phyloP scores from a whole-genome alignment of 2,888 invertebrate species.

The Chrysotoxum bicinctum region DNA sequence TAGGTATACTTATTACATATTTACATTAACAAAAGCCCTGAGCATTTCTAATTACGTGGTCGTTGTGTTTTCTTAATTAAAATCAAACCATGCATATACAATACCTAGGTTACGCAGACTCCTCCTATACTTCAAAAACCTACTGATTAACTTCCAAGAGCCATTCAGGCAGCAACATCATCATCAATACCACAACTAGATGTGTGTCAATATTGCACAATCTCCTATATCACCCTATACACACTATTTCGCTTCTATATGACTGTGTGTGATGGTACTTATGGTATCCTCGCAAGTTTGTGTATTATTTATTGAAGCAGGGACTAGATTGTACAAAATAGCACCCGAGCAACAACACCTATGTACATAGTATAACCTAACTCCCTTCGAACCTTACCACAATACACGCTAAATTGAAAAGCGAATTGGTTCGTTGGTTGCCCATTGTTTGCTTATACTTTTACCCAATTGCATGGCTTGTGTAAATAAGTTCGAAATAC shows the following conservation, averaged over 20 bases:
- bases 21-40: constrained; percentile 11
- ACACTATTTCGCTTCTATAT: background rate
- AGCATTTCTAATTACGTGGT: constrained; percentile 60
- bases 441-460: constrained; percentile 52
- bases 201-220: constrained; percentile 47
- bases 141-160: constrained; percentile 24
- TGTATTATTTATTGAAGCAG: constrained; percentile 15
- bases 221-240: background rate
- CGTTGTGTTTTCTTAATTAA: constrained; percentile 62
- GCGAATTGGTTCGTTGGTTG: constrained; percentile 57
- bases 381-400: constrained; percentile 4
- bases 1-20: background rate
- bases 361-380: no score
- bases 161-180: constrained; percentile 39
- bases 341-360: background rate
- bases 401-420: constrained; percentile 54
- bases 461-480: constrained; percentile 9
- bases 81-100: constrained; percentile 59
- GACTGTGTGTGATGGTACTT: background rate
- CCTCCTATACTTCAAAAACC: background rate
- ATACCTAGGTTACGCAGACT: constrained; percentile 4
- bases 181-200: constrained; percentile 13
- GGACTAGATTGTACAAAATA: background rate
- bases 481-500: constrained; percentile 33
- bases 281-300: constrained; percentile 6